Evolutionary conservation across 2,113 vertebrate species (phyloP), one percentile per base, ranked within the genome.

Genomic region (Archocentrus centrarchus): DNA sequence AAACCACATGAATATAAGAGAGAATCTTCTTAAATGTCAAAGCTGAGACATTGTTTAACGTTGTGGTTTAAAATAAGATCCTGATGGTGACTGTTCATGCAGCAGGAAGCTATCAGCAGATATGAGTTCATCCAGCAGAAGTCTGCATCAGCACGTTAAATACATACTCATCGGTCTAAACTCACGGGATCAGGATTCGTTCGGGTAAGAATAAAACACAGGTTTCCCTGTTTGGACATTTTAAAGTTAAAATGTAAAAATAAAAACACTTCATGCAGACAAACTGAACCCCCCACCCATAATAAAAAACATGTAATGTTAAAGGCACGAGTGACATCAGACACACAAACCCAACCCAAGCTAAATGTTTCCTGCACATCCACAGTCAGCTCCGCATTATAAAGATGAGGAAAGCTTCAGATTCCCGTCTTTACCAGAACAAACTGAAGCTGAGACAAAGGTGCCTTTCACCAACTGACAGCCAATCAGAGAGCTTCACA

Each of bases 1-100:
- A n/a, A 73, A 73, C 68, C 27, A 20, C 27, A 73, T n/a, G 27
- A 55, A 18, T 53, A 55, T 55, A 15, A 73, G 32, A 73, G 27
- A 73, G 24, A 73, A 14, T 73, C 68, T 73, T 55, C 27, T 55
- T 73, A 55, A 32, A 73, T 73, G 47, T 73, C 68, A 55, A 73
- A 73, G 55, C 47, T 73, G 47, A 73, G 68, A 73, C 47, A 9
- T 27, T 55, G 68, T 73, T 73, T 53, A 35, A 73, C 68, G 55
- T 55, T 55, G 68, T 73, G 68, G 47, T 73, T 55, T 73, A 73
- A 50, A 73, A 73, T 55, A 55, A 73, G 44, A 35, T 73, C 68
- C 47, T 14, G 47, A 70, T 53, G 66, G 66, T 5, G 44, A 0
- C 27, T 20, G 32, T 55, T 32, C n/a, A 9, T 55, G 47, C 68